phyloP scores from a whole-genome alignment of 2,888 invertebrate species.

The Sinhomidia bicolor region DNA sequence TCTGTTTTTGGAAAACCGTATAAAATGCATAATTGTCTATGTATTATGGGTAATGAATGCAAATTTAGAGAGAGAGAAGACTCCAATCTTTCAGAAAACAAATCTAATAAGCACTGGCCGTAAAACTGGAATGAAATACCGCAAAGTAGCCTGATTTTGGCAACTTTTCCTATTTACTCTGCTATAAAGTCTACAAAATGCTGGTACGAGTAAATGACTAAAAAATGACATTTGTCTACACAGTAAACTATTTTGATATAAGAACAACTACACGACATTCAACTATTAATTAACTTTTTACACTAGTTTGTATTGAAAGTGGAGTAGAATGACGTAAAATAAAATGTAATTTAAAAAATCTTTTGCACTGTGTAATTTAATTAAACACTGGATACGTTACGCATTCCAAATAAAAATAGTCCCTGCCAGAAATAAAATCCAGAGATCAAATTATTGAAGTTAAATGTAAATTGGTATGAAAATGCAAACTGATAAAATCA shows the following conservation, averaged over 20 bases:
- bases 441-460: too few relatives aligned
- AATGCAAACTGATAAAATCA: slow-evolving; percentile 8
- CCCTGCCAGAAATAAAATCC: neutral
- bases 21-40: slow-evolving; percentile 61
- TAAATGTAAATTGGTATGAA: neutral
- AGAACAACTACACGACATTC: too few relatives aligned
- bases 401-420: slow-evolving; percentile 1
- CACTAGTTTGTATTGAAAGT: neutral
- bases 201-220: too few relatives aligned
- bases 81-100: slow-evolving; percentile 68
- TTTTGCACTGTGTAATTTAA: slow-evolving; percentile 8
- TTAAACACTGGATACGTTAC: neutral
- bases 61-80: slow-evolving; percentile 63
- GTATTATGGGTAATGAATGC: slow-evolving; percentile 69
- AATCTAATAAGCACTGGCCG: slow-evolving; percentile 65
- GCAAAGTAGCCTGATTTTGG: slow-evolving; percentile 60
- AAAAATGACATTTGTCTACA: too few relatives aligned
- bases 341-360: too few relatives aligned
- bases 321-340: too few relatives aligned
- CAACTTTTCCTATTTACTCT: slow-evolving; percentile 68
- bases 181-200: too few relatives aligned
- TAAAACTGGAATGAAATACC: slow-evolving; percentile 69
- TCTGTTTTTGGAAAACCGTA: slow-evolving; percentile 47
- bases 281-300: too few relatives aligned
- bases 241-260: too few relatives aligned